These are phyloP conservation scores for Piezodorus guildinii DNA, from an alignment of 1,140 invertebrate genomes.

Conservation along the genomic window DNA sequence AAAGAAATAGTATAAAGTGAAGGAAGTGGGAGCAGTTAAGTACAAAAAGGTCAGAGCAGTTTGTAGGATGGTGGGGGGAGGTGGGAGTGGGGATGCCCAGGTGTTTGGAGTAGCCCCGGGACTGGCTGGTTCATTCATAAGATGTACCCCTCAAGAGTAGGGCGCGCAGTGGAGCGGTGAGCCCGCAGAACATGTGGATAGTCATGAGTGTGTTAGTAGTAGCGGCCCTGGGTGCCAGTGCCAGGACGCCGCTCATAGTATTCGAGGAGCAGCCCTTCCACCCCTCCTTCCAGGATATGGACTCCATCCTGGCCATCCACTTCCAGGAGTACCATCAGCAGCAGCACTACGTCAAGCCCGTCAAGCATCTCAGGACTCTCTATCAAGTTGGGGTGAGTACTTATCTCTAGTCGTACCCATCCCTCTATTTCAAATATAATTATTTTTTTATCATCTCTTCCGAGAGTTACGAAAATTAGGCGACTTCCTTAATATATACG, in stretches of 20 bases:
- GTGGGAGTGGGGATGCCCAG: conserved; percentile 3
- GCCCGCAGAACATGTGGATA: background rate
- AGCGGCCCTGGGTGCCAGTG: background rate
- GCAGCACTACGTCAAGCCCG: conserved; percentile 6
- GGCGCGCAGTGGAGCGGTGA: background rate
- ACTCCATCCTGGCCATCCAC: conserved; percentile 5
- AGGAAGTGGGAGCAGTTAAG: background rate
- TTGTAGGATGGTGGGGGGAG: conserved; percentile 15
- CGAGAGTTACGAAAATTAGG: no score
- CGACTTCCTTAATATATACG: no score
- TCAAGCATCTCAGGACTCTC: conserved; percentile 20
- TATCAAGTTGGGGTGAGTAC: conserved; percentile 23
- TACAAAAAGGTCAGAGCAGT: conserved; percentile 1
- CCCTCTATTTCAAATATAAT: no score
- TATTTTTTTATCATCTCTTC: no score
- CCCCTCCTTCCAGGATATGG: conserved; percentile 12
- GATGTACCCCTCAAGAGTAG: conserved; percentile 2
- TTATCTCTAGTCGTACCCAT: no score
- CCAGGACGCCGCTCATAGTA: conserved; percentile 18
- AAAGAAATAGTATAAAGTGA: no score
- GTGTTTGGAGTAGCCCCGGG: conserved; percentile 15
- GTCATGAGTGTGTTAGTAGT: background rate
- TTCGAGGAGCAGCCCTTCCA: conserved; percentile 18
- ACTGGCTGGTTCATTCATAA: conserved; percentile 15
- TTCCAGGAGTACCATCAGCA: conserved; percentile 13